Percentiles rank a stretch among this genome's conserved stretches.
Conservation (phyloP, 1,140 invertebrate genomes). For the Zaprionus kolodkinae region DNA sequence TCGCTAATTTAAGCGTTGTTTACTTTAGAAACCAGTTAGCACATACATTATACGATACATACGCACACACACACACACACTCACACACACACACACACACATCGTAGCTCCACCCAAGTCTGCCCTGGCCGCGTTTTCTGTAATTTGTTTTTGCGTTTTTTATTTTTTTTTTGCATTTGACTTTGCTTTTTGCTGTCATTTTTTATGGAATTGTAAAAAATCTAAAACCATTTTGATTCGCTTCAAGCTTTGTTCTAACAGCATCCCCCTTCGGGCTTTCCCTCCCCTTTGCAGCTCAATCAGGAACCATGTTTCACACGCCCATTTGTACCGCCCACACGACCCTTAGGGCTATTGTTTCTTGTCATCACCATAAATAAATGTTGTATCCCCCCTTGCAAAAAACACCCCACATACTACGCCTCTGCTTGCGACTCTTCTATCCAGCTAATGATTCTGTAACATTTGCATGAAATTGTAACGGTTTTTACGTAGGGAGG, state of each 20-base stretch:
- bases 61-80: slow-evolving; percentile 18
- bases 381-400: slow-evolving; percentile 28
- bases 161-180: slow-evolving; percentile 29
- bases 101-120: slow-evolving; percentile 73
- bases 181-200: slow-evolving; percentile 15
- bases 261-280: too few relatives aligned
- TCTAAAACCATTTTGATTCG: slow-evolving; percentile 27
- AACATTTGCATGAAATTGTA: slow-evolving; percentile 40
- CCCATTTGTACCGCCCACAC: slow-evolving; percentile 6
- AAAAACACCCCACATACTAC: background rate
- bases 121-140: slow-evolving; percentile 35
- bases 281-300: slow-evolving; percentile 10
- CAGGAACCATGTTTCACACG: slow-evolving; percentile 7
- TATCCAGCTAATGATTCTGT: slow-evolving; percentile 45
- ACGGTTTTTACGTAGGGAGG: background rate
- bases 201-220: slow-evolving; percentile 24
- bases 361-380: slow-evolving; percentile 63
- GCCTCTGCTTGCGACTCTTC: background rate
- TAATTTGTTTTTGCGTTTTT: slow-evolving; percentile 66
- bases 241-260: slow-evolving; percentile 16
- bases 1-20: slow-evolving; percentile 79
- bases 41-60: slow-evolving; percentile 39
- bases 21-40: slow-evolving; percentile 75
- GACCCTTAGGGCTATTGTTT: slow-evolving; percentile 36
- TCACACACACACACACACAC: slow-evolving; percentile 15